Evolutionary conservation across 2,888 invertebrate genomes (phyloP), one percentile per base, ranked within the genome.

Genomic region (Augiades crinisus): DNA sequence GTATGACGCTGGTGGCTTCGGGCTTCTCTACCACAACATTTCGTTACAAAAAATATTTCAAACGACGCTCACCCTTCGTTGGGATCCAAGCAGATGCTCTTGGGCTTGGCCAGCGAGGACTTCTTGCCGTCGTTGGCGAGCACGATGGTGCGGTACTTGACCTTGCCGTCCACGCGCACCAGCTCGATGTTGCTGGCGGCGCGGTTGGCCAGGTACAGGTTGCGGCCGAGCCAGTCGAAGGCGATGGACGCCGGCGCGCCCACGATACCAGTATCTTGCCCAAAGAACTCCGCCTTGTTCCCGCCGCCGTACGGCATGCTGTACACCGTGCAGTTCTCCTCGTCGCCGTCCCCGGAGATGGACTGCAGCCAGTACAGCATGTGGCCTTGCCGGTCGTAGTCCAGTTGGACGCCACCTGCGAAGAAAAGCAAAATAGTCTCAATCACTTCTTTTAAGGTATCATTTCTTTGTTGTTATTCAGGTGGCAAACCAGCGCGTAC

Each of bases 161-260:
- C 91, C 73, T 96, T 95, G 0, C 97, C 96, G 68, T 97, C 97
- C 1, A 96, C 93, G 60, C 95, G 92, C 0, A 98, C 92, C 1
- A 97, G 93, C 83, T 98, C 98, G 58, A 99, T 95, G 61, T 97
- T 98, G 47, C 97, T 96, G 1, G 97, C 96, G 2, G 94, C 91
- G 27, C 95, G 92, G 70, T 98, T 99, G 17, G 97, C 98, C 77
- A 99, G 94, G 76, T 95, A 99, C 24, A 99, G 79, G 84, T 99
- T 99, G 47, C 98, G 91, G 2, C 99, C 98, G 14, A 99, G 91
- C 99, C 99, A 99, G 77, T 99, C 99, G 70, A 98, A 96, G 0
- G 99, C 98, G 31, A 99, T 92, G 0, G 96, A 93, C 24, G 96
- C 95, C 0, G 98, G 96, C 0, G 97, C 95, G 0, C 98, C 98